Base-by-base conservation (phyloP, 2,113 vertebrate species). In the Psittacus erithacus region DNA sequence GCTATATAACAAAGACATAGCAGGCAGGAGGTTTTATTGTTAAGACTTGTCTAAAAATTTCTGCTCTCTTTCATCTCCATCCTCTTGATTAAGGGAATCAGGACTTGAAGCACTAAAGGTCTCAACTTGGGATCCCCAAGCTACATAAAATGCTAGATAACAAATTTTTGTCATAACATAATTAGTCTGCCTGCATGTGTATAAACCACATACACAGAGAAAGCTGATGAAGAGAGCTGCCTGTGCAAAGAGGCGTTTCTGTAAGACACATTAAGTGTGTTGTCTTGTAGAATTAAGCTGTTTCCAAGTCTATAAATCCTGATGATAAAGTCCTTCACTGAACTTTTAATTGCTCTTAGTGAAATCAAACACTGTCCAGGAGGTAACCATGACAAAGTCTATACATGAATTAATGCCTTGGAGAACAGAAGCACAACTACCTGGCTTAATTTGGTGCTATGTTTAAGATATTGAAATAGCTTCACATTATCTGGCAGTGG, bases 351-450 rank as follows among this genome's bases (percentile, higher is more conserved):
- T 70, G 39, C 23, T 46, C 25, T 43, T 19, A 2, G 13, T 43
- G 17, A 71, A 82, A 88, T 8, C 60, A 9, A 31, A 5, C 10
- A 27, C 13, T 15, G 7, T n/a, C 28, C 31, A 38, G 18, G 22
- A 90, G 16, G 31, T 6, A 84, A 3, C 22, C 49, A 35, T 28
- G 39, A 27, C 74, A 78, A 73, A 43, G 38, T 17, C 50, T 12
- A 7, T 9, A 13, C 13, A 3, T 0, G 0, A 64, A 41, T 24
- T 27, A 84, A 65, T 19, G 8, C n/a, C 18, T 13, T 64, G 23
- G 52, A 53, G 39, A 82, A 39, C 0, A 50, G 39, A 17, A 86
- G 18, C 33, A 19, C 20, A 47, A 22, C 43, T 20, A 12, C n/a
- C 10, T 7, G 17, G 57, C 39, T 83, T 35, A 15, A 10, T 33